A percentile compares a stretch with the other conserved stretches of the same genome.
Evolutionary conservation across 92 coral and sea anemone genomes (phyloP).

Genomic region (Epizoanthus scotinus): DNA sequence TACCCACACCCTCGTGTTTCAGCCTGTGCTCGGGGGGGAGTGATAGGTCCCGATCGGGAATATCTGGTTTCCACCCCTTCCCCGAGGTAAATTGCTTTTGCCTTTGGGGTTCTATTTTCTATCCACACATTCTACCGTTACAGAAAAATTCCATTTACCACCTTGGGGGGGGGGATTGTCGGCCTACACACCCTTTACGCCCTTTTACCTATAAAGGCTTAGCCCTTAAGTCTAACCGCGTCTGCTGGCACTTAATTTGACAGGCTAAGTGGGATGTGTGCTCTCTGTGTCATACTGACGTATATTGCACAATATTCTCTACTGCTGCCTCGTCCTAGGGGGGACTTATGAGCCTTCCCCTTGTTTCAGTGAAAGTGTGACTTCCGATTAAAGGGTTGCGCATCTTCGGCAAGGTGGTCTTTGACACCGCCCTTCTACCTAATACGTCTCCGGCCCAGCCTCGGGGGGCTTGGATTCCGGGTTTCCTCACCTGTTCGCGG

Average conservation of each 20-base stretch:
- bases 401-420: slow-evolving; percentile 94
- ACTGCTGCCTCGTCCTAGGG: slow-evolving; percentile 74
- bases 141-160: slow-evolving; percentile 87
- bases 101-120: slow-evolving; percentile 86
- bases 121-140: slow-evolving; percentile 83
- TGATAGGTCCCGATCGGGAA: neutral
- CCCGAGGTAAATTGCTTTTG: slow-evolving; percentile 74
- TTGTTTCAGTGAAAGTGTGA: slow-evolving; percentile 98
- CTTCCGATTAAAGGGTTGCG: slow-evolving; percentile 70
- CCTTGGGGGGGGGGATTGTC: slow-evolving; percentile 53
- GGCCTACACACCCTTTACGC: slow-evolving; percentile 89
- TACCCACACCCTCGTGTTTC: slow-evolving; percentile 92
- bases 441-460: slow-evolving; percentile 84
- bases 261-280: slow-evolving; percentile 74
- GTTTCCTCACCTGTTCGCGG: slow-evolving; percentile 86
- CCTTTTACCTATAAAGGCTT: slow-evolving; percentile 72
- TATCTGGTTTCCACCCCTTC: slow-evolving; percentile 21
- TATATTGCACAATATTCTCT: slow-evolving; percentile 93
- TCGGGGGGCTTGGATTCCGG: slow-evolving; percentile 63
- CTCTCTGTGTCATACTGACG: slow-evolving; percentile 95
- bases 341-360: slow-evolving; percentile 75
- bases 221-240: slow-evolving; percentile 93
- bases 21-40: slow-evolving; percentile 51
- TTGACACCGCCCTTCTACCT: slow-evolving; percentile 79
- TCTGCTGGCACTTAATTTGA: slow-evolving; percentile 96